Evolutionary conservation across 1,140 invertebrate genomes (phyloP).

Genomic region (Bradynema listronoti): DNA sequence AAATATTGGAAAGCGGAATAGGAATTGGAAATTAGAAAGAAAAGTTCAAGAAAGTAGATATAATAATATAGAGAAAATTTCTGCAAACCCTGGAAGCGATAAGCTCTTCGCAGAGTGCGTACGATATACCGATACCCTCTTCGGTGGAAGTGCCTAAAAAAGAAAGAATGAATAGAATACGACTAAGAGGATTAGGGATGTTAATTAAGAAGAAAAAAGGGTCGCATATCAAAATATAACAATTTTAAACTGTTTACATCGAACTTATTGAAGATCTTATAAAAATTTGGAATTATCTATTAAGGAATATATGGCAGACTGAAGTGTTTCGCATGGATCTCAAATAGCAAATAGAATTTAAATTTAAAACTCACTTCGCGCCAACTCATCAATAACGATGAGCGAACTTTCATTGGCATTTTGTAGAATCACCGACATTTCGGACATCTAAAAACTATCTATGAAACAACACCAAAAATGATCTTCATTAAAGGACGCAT

Average conservation of each 20-base stretch:
- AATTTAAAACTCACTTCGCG: constrained; percentile 26
- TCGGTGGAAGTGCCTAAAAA: constrained; percentile 42
- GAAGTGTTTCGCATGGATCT: not conserved
- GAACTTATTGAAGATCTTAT: too few relatives aligned
- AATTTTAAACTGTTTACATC: too few relatives aligned
- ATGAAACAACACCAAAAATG: too few relatives aligned
- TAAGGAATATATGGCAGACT: not conserved
- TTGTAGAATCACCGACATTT: constrained; percentile 41
- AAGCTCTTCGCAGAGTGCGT: constrained; percentile 36
- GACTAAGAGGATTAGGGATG: too few relatives aligned
- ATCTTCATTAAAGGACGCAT: too few relatives aligned
- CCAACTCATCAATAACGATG: constrained; percentile 46
- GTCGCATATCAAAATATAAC: too few relatives aligned
- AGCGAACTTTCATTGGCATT: constrained; percentile 34
- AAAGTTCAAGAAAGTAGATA: too few relatives aligned
- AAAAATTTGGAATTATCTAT: not conserved
- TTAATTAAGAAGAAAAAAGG: too few relatives aligned
- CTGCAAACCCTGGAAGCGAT: constrained; percentile 14
- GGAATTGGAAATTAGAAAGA: too few relatives aligned
- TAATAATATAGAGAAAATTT: not conserved
- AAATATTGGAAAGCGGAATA: too few relatives aligned
- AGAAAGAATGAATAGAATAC: too few relatives aligned
- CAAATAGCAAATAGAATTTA: not conserved
- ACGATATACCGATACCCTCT: constrained; percentile 43
- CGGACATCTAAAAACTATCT: constrained; percentile 38